Conservation (phyloP, 2,888 invertebrate genomes). For the Nymphalis c-album region DNA sequence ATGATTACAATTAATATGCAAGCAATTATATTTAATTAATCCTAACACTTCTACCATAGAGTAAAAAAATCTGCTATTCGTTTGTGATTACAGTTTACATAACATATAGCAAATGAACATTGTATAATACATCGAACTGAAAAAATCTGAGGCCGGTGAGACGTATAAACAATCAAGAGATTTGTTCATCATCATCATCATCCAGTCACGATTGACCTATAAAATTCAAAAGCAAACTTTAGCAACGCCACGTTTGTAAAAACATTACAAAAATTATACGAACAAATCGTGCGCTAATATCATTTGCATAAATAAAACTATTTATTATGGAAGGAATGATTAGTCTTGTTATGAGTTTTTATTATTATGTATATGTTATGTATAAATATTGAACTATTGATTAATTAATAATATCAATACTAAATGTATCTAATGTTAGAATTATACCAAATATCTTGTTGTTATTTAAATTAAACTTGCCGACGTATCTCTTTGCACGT, state of each 20-base stretch:
- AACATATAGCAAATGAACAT: constrained; percentile 1
- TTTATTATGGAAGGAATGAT: background rate
- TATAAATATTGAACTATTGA: no score
- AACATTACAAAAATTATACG: constrained; percentile 13
- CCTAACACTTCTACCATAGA: background rate
- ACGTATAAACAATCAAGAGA: constrained; percentile 32
- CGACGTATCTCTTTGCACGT: no score
- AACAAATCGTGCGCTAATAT: background rate
- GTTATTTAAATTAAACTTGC: no score
- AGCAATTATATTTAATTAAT: background rate
- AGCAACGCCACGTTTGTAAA: constrained; percentile 15
- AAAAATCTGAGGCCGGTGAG: constrained; percentile 26
- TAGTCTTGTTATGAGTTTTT: no score
- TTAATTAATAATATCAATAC: no score
- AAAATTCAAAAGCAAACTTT: constrained; percentile 29
- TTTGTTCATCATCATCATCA: constrained; percentile 38
- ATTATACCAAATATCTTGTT: no score
- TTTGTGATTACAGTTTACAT: background rate
- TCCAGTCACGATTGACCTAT: constrained; percentile 40
- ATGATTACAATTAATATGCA: no score
- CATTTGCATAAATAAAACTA: background rate
- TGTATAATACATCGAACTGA: constrained; percentile 19
- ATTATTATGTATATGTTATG: no score
- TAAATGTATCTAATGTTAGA: no score
- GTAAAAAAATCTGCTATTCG: background rate